Evolutionary conservation across 2,797 vertebrate species (phyloP).

Genomic region (Poeciliopsis paucimaculata): DNA sequence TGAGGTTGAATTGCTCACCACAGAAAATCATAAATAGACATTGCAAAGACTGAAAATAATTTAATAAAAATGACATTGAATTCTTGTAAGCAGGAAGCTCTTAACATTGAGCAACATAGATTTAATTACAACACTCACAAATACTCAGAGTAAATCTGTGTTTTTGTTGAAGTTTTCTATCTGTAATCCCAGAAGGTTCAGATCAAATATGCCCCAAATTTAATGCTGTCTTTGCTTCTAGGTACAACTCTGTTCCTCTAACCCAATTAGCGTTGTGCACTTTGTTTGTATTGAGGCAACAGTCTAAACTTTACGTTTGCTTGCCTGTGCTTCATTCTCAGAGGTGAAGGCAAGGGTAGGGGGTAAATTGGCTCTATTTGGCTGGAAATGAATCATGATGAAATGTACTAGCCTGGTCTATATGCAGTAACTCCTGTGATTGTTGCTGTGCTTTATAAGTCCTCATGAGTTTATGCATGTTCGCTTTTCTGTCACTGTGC

Average conservation of each 20-base stretch:
- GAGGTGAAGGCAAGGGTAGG: conserved; percentile 66
- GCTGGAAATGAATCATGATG: conserved; percentile 69
- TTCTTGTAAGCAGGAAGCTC: conserved; percentile 7
- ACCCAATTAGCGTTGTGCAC: conserved; percentile 67
- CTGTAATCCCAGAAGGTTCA: conserved; percentile 46
- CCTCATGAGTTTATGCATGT: background rate
- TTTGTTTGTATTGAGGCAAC: conserved; percentile 70
- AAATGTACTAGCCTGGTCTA: conserved; percentile 54
- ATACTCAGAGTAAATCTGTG: conserved; percentile 16
- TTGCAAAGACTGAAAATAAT: background rate
- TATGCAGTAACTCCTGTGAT: conserved; percentile 34
- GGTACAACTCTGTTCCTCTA: conserved; percentile 55
- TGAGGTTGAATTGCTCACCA: background rate
- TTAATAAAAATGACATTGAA: background rate
- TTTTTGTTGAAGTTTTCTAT: conserved; percentile 14
- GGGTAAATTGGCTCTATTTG: conserved; percentile 79
- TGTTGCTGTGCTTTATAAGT: conserved; percentile 12
- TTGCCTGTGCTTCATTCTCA: conserved; percentile 59
- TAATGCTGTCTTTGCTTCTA: conserved; percentile 36
- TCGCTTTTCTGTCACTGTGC: background rate
- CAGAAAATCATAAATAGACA: background rate
- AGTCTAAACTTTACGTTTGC: conserved; percentile 57
- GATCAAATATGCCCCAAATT: conserved; percentile 49
- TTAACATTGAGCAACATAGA: conserved; percentile 5
- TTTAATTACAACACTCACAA: conserved; percentile 14